These are phyloP conservation scores for Biston stratarius DNA, from an alignment of 2,888 invertebrate species.

Conservation along the genomic window DNA sequence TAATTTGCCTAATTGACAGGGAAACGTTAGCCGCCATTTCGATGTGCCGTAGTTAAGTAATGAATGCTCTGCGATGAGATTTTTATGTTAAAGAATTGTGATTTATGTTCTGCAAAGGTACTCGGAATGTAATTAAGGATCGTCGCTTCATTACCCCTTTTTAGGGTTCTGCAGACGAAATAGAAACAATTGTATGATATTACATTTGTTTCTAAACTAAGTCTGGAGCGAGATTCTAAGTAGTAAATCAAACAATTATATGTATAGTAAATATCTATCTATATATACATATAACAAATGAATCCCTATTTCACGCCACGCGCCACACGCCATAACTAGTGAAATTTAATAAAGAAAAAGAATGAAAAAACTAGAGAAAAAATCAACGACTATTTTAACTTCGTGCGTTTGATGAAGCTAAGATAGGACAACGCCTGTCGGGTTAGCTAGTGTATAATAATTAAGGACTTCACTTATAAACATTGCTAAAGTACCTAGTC, in stretches of 20 bases:
- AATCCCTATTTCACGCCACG: too few species aligned
- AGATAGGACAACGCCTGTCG: too few species aligned
- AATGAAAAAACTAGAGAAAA: too few species aligned
- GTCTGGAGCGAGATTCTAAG: neutral
- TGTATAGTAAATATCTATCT: too few species aligned
- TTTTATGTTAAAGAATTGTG: slow-evolving; percentile 65
- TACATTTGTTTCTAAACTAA: neutral
- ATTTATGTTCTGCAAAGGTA: slow-evolving; percentile 63
- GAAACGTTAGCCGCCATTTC: slow-evolving; percentile 55
- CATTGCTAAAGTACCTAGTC: too few species aligned
- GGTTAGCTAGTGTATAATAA: too few species aligned
- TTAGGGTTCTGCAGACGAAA: slow-evolving; percentile 32
- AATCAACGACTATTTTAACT: too few species aligned
- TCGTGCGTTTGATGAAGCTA: too few species aligned
- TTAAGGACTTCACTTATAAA: too few species aligned
- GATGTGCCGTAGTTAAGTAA: slow-evolving; percentile 63
- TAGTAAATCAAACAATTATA: neutral
- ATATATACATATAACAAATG: too few species aligned
- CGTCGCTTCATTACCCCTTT: slow-evolving; percentile 53
- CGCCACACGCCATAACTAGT: too few species aligned
- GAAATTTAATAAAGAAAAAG: too few species aligned
- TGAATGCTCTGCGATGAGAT: slow-evolving; percentile 63
- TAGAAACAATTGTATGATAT: neutral
- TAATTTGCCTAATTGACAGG: slow-evolving; percentile 81
- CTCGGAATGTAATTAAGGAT: slow-evolving; percentile 65